These are phyloP conservation scores for Sebastes kiyomatsui DNA, from an alignment of 2,797 vertebrate genomes.

Conservation along the genomic window DNA sequence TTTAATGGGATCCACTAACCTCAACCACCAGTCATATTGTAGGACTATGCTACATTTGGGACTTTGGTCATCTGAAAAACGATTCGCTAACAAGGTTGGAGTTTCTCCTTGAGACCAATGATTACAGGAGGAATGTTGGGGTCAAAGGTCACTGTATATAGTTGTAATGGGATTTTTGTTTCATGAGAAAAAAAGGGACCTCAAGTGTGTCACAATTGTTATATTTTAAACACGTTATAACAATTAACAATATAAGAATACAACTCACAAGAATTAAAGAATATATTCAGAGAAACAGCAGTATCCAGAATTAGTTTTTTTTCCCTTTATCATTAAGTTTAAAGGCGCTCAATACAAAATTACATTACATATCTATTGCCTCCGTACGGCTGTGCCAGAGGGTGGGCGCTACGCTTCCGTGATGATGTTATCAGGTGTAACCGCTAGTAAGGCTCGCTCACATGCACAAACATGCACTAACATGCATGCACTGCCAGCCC, in stretches of 20 bases:
- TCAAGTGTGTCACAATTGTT: not conserved
- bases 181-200: conserved; percentile 1
- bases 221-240: not conserved
- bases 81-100: not conserved
- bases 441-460: too few relatives aligned
- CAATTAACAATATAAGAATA: not conserved
- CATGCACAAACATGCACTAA: too few relatives aligned
- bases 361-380: too few relatives aligned
- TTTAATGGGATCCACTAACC: conserved; percentile 8
- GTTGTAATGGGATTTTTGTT: not conserved
- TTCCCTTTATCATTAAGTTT: not conserved
- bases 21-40: not conserved
- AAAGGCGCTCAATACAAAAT: not conserved
- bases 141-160: not conserved
- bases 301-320: not conserved
- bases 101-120: not conserved
- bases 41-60: not conserved
- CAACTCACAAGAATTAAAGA: not conserved
- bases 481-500: too few relatives aligned
- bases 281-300: not conserved
- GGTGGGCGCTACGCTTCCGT: too few relatives aligned
- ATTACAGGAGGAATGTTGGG: not conserved
- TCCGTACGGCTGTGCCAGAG: too few relatives aligned
- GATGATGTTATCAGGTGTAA: too few relatives aligned
- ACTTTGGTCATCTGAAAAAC: conserved; percentile 12